These are phyloP conservation scores for Pristionchus entomophagus DNA, from an alignment of 2,888 invertebrate species.

Conservation along the genomic window DNA sequence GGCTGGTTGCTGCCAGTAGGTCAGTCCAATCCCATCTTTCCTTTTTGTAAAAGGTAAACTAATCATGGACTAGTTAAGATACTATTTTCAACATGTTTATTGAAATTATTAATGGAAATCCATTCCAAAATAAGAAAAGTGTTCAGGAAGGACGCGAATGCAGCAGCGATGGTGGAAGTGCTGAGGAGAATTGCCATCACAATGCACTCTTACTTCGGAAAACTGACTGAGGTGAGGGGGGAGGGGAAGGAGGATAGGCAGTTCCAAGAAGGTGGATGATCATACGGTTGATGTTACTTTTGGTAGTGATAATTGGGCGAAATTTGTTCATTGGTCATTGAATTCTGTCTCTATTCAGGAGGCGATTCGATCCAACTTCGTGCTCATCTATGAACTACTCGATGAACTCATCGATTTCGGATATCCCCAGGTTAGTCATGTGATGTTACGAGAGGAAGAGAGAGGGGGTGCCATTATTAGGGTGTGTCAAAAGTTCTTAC, in stretches of 20 bases:
- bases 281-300: no score
- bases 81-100: background rate
- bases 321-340: no score
- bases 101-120: background rate
- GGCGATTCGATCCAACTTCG: constrained; percentile 99
- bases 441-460: background rate
- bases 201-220: constrained; percentile 98
- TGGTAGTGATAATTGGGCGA: no score
- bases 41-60: background rate
- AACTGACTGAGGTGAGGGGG: constrained; percentile 90
- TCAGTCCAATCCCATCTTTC: constrained; percentile 76
- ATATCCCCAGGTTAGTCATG: constrained; percentile 47
- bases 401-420: constrained; percentile 82
- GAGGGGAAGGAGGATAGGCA: background rate
- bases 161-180: constrained; percentile 95
- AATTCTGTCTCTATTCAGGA: constrained; percentile 79
- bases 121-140: no score
- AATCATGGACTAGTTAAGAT: no score
- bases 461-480: background rate
- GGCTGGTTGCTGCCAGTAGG: constrained; percentile 98
- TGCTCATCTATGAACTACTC: constrained; percentile 97
- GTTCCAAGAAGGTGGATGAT: background rate
- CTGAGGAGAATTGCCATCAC: constrained; percentile 91
- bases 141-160: constrained; percentile 88
- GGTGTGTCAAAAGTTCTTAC: no score